Evolutionary conservation across 2,888 invertebrate genomes (phyloP).

Genomic region (Cerastis rubricosa): DNA sequence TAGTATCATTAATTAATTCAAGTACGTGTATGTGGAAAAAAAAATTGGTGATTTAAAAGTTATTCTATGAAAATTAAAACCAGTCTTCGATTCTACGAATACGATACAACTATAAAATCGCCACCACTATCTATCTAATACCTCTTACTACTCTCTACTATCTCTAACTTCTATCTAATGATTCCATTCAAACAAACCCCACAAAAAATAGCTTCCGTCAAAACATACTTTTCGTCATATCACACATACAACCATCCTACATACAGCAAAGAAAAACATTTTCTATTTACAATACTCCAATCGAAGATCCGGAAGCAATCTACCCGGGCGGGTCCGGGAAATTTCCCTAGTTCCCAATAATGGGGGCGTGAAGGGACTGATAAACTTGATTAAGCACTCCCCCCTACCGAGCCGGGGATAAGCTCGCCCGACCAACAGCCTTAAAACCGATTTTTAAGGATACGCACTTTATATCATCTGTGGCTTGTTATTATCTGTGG

Average conservation of each 20-base stretch:
- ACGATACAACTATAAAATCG: background rate
- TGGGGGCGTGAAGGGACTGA: slow-evolving; percentile 70
- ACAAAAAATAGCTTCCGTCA: slow-evolving; percentile 22
- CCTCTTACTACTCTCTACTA: no score
- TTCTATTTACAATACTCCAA: slow-evolving; percentile 65
- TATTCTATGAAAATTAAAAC: background rate
- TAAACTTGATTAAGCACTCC: slow-evolving; percentile 76
- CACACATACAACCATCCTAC: slow-evolving; percentile 10
- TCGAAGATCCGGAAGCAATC: slow-evolving; percentile 69
- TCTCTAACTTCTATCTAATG: no score
- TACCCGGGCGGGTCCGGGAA: slow-evolving; percentile 64
- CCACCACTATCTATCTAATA: no score
- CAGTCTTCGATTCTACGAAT: background rate
- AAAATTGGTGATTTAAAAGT: background rate
- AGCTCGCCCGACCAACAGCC: slow-evolving; percentile 60
- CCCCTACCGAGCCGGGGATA: slow-evolving; percentile 67
- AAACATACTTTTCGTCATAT: slow-evolving; percentile 28
- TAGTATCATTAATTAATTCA: background rate
- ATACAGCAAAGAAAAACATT: slow-evolving; percentile 45
- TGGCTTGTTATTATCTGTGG: slow-evolving; percentile 45
- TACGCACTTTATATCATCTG: slow-evolving; percentile 45
- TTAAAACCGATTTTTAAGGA: slow-evolving; percentile 69
- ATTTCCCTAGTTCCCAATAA: slow-evolving; percentile 72
- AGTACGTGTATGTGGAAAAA: background rate
- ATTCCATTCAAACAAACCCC: background rate